A percentile compares a stretch with the other conserved stretches of the same genome.
Evolutionary conservation across 2,888 invertebrate species (phyloP).

Genomic region (Pollenia amentaria): DNA sequence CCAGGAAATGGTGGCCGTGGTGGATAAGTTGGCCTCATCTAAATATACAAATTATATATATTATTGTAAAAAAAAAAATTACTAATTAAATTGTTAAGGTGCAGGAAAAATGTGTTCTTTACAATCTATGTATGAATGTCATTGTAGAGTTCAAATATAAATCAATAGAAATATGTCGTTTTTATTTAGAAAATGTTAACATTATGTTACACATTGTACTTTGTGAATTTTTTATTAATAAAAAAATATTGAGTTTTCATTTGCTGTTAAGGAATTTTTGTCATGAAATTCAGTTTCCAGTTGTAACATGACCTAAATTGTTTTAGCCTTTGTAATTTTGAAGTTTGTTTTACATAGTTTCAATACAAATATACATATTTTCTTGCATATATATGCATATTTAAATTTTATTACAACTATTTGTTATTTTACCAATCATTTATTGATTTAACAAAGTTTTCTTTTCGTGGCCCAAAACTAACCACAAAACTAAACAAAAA

Average conservation of each 20-base stretch:
- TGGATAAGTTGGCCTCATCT: constrained; percentile 81
- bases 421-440: constrained; percentile 78
- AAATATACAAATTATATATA: constrained; percentile 10
- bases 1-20: constrained; percentile 80
- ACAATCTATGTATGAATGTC: neutral
- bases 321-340: constrained; percentile 30
- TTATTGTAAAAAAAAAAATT: neutral
- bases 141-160: neutral
- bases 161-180: constrained; percentile 1
- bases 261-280: constrained; percentile 81
- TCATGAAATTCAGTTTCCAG: constrained; percentile 80
- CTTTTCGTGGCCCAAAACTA: constrained; percentile 64
- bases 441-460: constrained; percentile 84
- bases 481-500: constrained; percentile 70
- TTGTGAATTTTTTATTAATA: constrained; percentile 17
- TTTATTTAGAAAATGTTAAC: neutral
- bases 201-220: neutral
- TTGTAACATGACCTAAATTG: constrained; percentile 84
- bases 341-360: neutral
- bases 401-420: constrained; percentile 49
- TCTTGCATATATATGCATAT: constrained; percentile 1
- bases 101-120: constrained; percentile 2
- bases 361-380: constrained; percentile 8
- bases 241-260: constrained; percentile 27
- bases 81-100: neutral